Base-by-base conservation (phyloP, 2,888 invertebrate genomes). In the Nineta flava region DNA sequence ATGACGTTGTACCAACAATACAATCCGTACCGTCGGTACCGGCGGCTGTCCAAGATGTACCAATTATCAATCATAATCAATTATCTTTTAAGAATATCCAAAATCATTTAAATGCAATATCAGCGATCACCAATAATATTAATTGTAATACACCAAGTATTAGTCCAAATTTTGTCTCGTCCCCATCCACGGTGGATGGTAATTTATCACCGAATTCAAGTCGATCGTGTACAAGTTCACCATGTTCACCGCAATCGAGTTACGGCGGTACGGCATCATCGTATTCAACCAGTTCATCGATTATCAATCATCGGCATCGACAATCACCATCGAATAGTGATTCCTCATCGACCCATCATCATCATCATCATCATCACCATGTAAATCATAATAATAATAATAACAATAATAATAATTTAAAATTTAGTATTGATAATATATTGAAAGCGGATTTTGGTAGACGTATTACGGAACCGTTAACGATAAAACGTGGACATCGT, bases 371-470 rank as follows among this genome's bases (percentile, higher is more conserved):
- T 7, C 26, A 26, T 26, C 26, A 26, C 7, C 26, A 26, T 6
- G 52, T 7, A 26, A 61, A 61, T n/a, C 59, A 59, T 38, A 62
- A 59, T 53, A 64, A 57, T 6, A 63, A 67, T 51, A 63, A 66
- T 54, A 55, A 69, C 2, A 74, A 77, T 53, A 77, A 77, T 53
- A 70, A 70, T 45, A 75, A 75, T 56, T 64, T 90, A 31, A 82
- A 84, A 57, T 90, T 88, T 69, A 87, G 87, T 60, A 87, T 91
- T 62, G 86, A 85, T 59, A 88, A 90, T 65, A 90, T 90, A 53
- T 66, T 90, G 19, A 80, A 86, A 60, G 88, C 88, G 0, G 88
- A 90, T 62, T 90, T 90, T 56, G 88, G 90, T 0, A 71, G 81
- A 31, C 62, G 80, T 44, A 79, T 81, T 35, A 79, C 80, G 0